phyloP scores from a whole-genome alignment of 1,140 invertebrate genomes.

The Armadillidium nasatum region DNA sequence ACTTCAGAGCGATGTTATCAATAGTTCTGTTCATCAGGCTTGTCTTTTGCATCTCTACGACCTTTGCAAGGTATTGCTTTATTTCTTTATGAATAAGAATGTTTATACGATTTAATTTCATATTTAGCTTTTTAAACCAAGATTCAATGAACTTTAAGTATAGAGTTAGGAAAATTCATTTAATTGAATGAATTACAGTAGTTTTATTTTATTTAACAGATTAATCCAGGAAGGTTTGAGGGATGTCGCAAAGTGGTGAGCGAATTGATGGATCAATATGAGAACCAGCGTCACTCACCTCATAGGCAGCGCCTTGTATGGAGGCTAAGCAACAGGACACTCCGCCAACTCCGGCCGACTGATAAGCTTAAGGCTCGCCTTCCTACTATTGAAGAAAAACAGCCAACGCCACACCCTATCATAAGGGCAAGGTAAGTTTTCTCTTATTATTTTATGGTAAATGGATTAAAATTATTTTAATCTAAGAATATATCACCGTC shows the following conservation, averaged over 20 bases:
- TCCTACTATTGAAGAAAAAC: conserved; percentile 64
- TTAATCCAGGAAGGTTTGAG: conserved; percentile 61
- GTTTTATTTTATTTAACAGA: conserved; percentile 51
- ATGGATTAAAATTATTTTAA: no score
- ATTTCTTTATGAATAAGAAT: background rate
- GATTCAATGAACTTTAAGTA: background rate
- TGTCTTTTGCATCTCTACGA: conserved; percentile 52
- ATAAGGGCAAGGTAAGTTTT: conserved; percentile 31
- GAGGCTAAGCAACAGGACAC: conserved; percentile 52
- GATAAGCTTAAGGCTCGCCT: conserved; percentile 65
- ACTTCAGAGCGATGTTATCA: conserved; percentile 32
- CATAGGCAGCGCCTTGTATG: conserved; percentile 69
- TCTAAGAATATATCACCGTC: no score
- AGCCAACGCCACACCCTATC: conserved; percentile 30
- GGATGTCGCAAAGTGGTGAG: conserved; percentile 58
- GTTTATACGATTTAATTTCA: no score
- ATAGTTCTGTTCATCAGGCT: conserved; percentile 32
- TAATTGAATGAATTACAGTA: background rate
- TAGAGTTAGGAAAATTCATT: background rate
- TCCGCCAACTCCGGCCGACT: conserved; percentile 64
- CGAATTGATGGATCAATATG: conserved; percentile 62
- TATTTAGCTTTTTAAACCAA: background rate
- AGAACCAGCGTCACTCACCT: conserved; percentile 63
- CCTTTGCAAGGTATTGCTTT: conserved; percentile 60
- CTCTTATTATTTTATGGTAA: background rate